These are phyloP conservation scores for Prosapia bicincta DNA, from an alignment of 2,888 invertebrate genomes.

Conservation along the genomic window DNA sequence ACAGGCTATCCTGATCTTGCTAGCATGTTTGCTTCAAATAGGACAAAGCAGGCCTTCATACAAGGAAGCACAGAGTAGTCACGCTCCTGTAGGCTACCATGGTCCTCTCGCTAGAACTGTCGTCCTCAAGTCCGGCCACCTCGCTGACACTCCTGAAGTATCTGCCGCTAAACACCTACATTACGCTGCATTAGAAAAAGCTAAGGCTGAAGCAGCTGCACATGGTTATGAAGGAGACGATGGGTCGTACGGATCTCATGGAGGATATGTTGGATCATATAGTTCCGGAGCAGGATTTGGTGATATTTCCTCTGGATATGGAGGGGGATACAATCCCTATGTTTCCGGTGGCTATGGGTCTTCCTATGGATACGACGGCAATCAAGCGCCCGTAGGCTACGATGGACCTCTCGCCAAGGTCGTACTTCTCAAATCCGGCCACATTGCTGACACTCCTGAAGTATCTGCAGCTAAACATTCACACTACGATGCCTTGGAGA, in stretches of 20 bases:
- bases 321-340: no score
- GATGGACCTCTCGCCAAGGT: not conserved
- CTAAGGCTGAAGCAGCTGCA: not conserved
- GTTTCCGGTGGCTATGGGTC: no score
- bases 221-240: not conserved
- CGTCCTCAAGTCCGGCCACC: not conserved
- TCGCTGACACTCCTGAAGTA: not conserved
- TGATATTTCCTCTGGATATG: no score
- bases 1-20: not conserved
- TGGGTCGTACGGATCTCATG: no score
- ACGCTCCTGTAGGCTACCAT: not conserved
- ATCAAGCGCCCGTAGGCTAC: not conserved
- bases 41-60: not conserved
- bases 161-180: not conserved
- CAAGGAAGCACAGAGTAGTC: not conserved
- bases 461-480: not conserved
- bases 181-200: not conserved
- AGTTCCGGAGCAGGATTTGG: not conserved
- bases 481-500: not conserved
- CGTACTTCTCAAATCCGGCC: not conserved
- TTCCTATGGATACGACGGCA: no score
- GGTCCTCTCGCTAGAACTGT: not conserved
- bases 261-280: no score
- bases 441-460: not conserved
- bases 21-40: not conserved